Evolutionary conservation across 2,113 vertebrate species (phyloP), one percentile per base, ranked within the genome.

Genomic region (Erpornis zantholeuca): DNA sequence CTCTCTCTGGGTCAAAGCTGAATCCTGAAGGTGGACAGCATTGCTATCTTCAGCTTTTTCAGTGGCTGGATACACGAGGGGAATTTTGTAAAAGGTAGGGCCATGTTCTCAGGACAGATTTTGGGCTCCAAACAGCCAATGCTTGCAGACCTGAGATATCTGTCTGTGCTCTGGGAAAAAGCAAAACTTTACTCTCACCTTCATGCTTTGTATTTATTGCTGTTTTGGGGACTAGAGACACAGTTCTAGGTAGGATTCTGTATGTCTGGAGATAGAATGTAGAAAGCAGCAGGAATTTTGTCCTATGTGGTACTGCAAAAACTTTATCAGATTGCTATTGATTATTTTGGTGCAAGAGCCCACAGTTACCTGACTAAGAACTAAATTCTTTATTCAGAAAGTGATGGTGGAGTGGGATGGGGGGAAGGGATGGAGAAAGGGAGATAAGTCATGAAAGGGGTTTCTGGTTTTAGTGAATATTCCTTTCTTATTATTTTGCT

Each of bases 361-460:
- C 23, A 36, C 44, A 72, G 18, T 54, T 80, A 61, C 6, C 8
- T 9, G 14, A 45, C 31, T 27, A 57, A 63, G 40, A 82, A 85
- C 7, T 17, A 73, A 33, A 63, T 59, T 31, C 22, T 35, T 11
- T 52, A 10, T 70, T 92, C 36, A 69, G 33, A 82, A 91, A 42
- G 12, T 35, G 19, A 42, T 21, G 11, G 1, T 16, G 21, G 5
- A 16, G 4, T 61, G 17, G 20, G 11, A 53, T 54, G 17, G 8
- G 3, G 28, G 7, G 1, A 68, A 53, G 8, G 5, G 7, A 3
- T 35, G 12, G 29, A 54, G 5, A 22, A 1, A 5, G 3, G 1
- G 12, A 70, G 3, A 28, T 73, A 76, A 19, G 31, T 3, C 4
- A 4, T 84, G 25, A 73, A 91, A 69, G 9, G 5, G 0, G 1